Base-by-base conservation (phyloP, 2,888 invertebrate genomes). In the Scaptomyza cyrtandrae region DNA sequence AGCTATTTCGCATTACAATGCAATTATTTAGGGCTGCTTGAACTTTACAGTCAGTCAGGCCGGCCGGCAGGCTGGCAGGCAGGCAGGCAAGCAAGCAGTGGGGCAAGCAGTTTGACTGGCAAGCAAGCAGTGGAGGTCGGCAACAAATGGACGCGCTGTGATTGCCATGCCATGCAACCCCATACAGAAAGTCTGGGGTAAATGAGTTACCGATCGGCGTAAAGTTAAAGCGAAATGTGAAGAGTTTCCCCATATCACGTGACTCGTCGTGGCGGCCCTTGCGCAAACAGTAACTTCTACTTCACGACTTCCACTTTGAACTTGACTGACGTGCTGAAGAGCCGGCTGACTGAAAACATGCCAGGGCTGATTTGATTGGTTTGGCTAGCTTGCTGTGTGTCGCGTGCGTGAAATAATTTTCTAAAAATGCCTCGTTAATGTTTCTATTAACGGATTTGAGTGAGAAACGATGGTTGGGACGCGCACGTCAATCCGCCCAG, bases 381-480 rank as follows among this genome's bases (percentile, higher is more conserved):
- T 53, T 31, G 68, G 31, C 44, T 39, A 52, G 14, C 37, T 43
- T 41, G 41, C n/a, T 41, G 44, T 43, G 41, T 71, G 81, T 90
- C 84, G 90, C 90, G 89, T 90, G 90, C 78, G 81, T 52, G 74
- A 83, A 87, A 89, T 86, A 82, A 90, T 89, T 90, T 88, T 81
- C 72, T 57, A 72, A 87, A 85, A 79, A 81, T 85, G 85, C 81
- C 86, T 89, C 82, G 89, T 89, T 90, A 90, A 90, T 90, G 90
- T 90, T 90, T 90, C 89, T 88, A 90, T 90, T 90, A 90, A 90
- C 85, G 89, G 88, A 90, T 90, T 90, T 88, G 83, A 81, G 78
- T 49, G 72, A 16, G 39, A 4, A n/a, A 49, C 49, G 63, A 66
- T 43, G 46, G 35, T 49, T 62, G 71, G 79, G 39, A 39, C 6